Percentiles rank a stretch among this genome's conserved stretches.
These are phyloP conservation scores for Rotaria sp. DNA, from an alignment of 2,888 invertebrate genomes.

Conservation along the genomic window DNA sequence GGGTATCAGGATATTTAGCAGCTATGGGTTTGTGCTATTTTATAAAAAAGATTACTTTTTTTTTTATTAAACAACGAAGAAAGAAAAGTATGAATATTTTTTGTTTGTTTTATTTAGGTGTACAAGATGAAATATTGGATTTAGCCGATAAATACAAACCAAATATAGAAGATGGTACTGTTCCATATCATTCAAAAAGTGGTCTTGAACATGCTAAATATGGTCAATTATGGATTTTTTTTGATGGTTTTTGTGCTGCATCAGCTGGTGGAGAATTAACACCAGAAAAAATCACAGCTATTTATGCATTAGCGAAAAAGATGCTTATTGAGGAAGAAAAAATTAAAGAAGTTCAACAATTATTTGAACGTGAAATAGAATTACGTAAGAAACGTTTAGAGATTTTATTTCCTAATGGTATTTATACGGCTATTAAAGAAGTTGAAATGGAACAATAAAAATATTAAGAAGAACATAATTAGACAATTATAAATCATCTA, in stretches of 20 bases:
- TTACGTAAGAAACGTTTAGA: background rate
- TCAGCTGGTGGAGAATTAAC: background rate
- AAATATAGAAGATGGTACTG: background rate
- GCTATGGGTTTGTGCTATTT: background rate
- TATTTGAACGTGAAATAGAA: background rate
- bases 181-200: background rate
- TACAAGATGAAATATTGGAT: background rate
- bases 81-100: too few species aligned
- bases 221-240: background rate
- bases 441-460: background rate
- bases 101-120: background rate
- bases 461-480: too few species aligned
- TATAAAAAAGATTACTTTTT: background rate
- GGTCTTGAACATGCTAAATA: conserved; percentile 7
- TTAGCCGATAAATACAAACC: background rate
- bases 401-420: background rate
- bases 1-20: background rate
- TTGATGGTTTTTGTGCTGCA: background rate
- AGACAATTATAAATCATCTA: too few species aligned
- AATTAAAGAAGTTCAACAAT: background rate
- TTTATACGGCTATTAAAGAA: background rate
- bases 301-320: background rate
- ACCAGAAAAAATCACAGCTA: background rate
- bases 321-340: background rate
- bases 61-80: background rate